Evolutionary conservation across 2,888 invertebrate genomes (phyloP).

Genomic region (Tipula confusa): DNA sequence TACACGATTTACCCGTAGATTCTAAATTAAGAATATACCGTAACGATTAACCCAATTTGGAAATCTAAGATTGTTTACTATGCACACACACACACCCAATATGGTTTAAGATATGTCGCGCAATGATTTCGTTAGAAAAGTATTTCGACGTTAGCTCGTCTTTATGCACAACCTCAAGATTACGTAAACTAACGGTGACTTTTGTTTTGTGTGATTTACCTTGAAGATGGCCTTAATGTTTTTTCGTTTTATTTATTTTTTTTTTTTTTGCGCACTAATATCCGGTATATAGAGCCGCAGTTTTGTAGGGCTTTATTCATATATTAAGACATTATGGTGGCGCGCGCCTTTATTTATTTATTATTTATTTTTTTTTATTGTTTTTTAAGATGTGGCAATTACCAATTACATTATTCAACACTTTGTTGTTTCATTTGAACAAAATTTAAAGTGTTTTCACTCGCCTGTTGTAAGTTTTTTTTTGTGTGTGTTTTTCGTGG

Average conservation of each 20-base stretch:
- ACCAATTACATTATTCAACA: neutral
- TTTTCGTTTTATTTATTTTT: neutral
- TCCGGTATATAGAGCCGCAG: neutral
- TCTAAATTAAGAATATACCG: neutral
- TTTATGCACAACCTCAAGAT: neutral
- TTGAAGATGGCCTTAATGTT: slow-evolving; percentile 14
- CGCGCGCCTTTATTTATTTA: neutral
- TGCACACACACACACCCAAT: neutral
- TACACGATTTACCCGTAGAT: neutral
- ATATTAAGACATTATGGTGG: neutral
- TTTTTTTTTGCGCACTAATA: neutral
- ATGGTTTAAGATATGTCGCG: neutral
- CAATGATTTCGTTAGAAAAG: neutral
- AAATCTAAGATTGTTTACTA: neutral
- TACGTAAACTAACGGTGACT: slow-evolving; percentile 3
- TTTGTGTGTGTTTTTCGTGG: neutral
- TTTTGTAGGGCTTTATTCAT: neutral
- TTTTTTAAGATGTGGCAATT: neutral
- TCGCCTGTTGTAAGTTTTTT: neutral
- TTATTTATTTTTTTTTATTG: neutral
- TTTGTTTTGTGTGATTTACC: neutral
- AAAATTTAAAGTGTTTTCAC: neutral
- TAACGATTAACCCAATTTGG: neutral
- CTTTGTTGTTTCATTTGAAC: neutral
- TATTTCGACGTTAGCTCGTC: neutral